Evolutionary conservation across 2,888 invertebrate genomes (phyloP).

Genomic region (Agrochola circellaris): DNA sequence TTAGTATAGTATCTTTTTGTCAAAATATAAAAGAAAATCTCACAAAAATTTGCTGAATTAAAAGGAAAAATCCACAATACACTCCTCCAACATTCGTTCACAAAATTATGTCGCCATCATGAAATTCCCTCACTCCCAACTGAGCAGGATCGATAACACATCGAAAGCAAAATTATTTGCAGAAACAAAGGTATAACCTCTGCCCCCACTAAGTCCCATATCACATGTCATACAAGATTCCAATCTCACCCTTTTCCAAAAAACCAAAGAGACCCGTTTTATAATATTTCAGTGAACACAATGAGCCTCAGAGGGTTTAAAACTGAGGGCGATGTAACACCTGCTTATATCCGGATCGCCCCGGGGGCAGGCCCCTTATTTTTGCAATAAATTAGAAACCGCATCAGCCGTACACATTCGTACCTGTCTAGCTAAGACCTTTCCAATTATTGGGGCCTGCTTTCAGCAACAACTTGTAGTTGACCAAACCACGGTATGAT

Average conservation of each 20-base stretch:
- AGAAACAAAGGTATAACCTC: conserved; percentile 54
- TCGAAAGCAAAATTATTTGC: conserved; percentile 57
- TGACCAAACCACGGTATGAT: conserved; percentile 47
- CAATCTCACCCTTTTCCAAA: conserved; percentile 70
- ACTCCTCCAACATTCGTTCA: conserved; percentile 11
- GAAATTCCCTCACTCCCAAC: conserved; percentile 8
- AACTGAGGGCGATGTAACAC: conserved; percentile 68
- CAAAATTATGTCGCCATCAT: conserved; percentile 27
- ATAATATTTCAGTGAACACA: conserved; percentile 75
- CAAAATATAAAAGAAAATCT: too few relatives aligned
- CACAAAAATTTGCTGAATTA: not conserved
- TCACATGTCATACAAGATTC: conserved; percentile 67
- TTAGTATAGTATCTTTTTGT: not conserved
- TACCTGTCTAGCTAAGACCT: conserved; percentile 70
- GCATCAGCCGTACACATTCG: conserved; percentile 71
- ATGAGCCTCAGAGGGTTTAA: conserved; percentile 68
- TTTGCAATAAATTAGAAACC: conserved; percentile 79
- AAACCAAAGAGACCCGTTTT: conserved; percentile 72
- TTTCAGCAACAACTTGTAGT: conserved; percentile 66
- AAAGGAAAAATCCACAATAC: not conserved
- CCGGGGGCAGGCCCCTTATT: conserved; percentile 69
- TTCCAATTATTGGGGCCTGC: conserved; percentile 71
- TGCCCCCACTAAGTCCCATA: conserved; percentile 57
- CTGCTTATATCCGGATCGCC: conserved; percentile 70
- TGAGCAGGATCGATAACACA: conserved; percentile 48